These are phyloP conservation scores for Nestor notabilis DNA, from an alignment of 2,113 vertebrate species.

Conservation along the genomic window DNA sequence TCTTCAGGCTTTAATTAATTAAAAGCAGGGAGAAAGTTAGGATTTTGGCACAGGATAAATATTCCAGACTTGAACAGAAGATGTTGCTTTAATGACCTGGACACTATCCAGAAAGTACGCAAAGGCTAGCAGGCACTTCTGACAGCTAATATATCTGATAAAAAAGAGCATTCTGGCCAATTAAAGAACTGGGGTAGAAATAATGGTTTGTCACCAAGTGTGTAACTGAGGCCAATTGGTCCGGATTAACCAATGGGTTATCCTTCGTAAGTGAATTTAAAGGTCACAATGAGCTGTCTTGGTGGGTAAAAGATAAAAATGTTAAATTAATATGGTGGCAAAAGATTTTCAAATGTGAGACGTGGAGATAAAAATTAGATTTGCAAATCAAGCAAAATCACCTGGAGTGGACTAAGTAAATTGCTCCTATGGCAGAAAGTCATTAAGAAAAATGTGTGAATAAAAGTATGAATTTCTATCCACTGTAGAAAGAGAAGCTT, in stretches of 20 bases:
- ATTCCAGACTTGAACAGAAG: slow-evolving; percentile 71
- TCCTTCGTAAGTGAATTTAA: slow-evolving; percentile 80
- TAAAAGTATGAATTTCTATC: slow-evolving; percentile 58
- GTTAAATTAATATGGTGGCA: slow-evolving; percentile 73
- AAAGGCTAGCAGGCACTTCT: slow-evolving; percentile 79
- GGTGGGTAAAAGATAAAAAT: slow-evolving; percentile 73
- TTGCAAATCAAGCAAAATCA: slow-evolving; percentile 73
- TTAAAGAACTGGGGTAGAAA: slow-evolving; percentile 78
- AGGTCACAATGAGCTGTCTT: slow-evolving; percentile 72
- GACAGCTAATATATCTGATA: slow-evolving; percentile 79
- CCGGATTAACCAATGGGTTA: slow-evolving; percentile 80
- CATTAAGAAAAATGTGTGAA: slow-evolving; percentile 56
- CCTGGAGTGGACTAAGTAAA: slow-evolving; percentile 70
- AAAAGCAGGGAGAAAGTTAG: slow-evolving; percentile 66
- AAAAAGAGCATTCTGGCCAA: slow-evolving; percentile 81
- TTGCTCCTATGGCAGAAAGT: slow-evolving; percentile 65
- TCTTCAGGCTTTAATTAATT: slow-evolving; percentile 78
- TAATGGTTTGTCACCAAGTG: slow-evolving; percentile 81
- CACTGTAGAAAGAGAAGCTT: not conserved
- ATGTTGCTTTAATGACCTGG: slow-evolving; percentile 83
- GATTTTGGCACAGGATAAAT: slow-evolving; percentile 75
- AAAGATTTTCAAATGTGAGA: slow-evolving; percentile 69
- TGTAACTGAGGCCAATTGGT: slow-evolving; percentile 81
- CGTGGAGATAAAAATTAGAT: slow-evolving; percentile 71
- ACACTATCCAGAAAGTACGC: slow-evolving; percentile 76